Evolutionary conservation across 2,888 invertebrate species (phyloP).

Genomic region (Cheilosia soror): DNA sequence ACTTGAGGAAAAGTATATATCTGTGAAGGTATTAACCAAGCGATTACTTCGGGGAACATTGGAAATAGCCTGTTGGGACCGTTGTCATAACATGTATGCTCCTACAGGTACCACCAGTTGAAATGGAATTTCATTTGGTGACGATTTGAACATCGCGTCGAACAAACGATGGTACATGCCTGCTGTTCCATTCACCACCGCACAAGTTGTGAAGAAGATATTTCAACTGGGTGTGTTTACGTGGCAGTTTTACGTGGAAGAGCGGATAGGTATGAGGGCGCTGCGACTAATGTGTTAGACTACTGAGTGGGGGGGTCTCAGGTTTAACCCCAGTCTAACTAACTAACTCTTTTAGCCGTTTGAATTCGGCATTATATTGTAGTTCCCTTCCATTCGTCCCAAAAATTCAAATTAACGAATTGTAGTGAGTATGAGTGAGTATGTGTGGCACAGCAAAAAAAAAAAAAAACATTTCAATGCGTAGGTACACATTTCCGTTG

Average conservation of each 20-base stretch:
- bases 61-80: slow-evolving; percentile 61
- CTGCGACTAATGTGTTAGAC: not conserved
- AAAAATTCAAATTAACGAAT: no score
- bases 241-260: not conserved
- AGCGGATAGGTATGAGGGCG: no score
- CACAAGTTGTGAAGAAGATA: slow-evolving; percentile 65
- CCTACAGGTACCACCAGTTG: slow-evolving; percentile 35
- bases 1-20: slow-evolving; percentile 29
- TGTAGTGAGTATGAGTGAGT: no score
- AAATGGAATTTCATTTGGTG: slow-evolving; percentile 61
- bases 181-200: slow-evolving; percentile 70
- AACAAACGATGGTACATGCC: slow-evolving; percentile 63
- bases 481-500: no score
- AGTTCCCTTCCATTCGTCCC: not conserved
- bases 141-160: slow-evolving; percentile 69
- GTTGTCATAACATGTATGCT: slow-evolving; percentile 56
- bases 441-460: no score
- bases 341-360: no score
- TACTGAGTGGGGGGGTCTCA: not conserved
- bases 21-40: slow-evolving; percentile 42
- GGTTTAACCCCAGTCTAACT: not conserved
- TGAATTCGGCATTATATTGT: not conserved
- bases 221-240: slow-evolving; percentile 17
- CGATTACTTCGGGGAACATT: slow-evolving; percentile 58
- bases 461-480: no score